Base-by-base conservation (phyloP, 2,888 invertebrate species). In the Dolichomitus sp. region DNA sequence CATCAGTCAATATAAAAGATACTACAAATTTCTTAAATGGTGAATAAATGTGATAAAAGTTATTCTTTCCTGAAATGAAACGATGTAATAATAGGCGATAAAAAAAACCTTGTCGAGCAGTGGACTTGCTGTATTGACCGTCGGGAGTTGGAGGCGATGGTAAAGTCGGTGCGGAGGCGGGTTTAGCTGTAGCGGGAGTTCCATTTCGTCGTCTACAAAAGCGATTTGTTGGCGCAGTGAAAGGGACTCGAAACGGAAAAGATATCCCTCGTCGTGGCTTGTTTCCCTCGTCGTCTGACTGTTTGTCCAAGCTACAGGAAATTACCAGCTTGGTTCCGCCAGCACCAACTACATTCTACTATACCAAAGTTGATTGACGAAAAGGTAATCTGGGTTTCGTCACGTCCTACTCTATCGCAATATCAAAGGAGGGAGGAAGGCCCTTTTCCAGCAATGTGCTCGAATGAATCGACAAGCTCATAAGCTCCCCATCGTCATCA, bases 281-380 rank as follows among this genome's bases (percentile, higher is more conserved):
- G 74, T 74, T 81, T 57, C 69, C 69, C 63, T 48, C 50, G 48
- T 23, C 9, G 68, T 17, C 59, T 37, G 57, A 30, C 57, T 81
- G 80, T 79, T 84, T 77, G 74, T 50, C 48, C 78, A 68, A 52
- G 76, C 68, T 68, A 76, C 80, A 78, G 84, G 85, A 85, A 83
- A 85, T 85, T 84, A 84, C 82, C 80, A 81, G 77, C 50, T 74
- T 68, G 76, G 52, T 76, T 79, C 76, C 75, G 57, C 40, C 52
- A 48, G 17, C 42, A 12, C 68, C 48, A 68, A 65, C 74, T 52
- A 40, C 42, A 66, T 72, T 54, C 57, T 77, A 76, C 61, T 11
- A 19, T 19, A 61, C 45, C 54, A 59, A 77, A 81, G 76, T 74
- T 70, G 76, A 80, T 84, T 83, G 72, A 72, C 63, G 45, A 54